Conservation (phyloP, 2,113 vertebrate genomes). For the Pluvialis apricaria region DNA sequence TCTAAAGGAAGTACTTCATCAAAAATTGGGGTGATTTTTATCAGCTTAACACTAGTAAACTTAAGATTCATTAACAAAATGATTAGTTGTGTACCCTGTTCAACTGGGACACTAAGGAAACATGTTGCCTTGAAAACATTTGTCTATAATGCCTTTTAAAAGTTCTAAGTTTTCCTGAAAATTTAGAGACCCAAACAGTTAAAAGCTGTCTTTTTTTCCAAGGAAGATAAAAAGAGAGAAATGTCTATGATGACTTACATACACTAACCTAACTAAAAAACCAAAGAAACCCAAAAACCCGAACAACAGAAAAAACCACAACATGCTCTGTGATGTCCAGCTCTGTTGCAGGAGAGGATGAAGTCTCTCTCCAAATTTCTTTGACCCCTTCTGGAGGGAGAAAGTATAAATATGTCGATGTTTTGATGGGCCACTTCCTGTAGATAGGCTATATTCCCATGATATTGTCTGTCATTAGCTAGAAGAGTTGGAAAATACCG, state of each 20-base stretch:
- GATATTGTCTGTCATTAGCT: background rate
- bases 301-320: background rate
- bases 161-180: background rate
- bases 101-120: background rate
- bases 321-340: background rate
- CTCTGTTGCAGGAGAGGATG: background rate
- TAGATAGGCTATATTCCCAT: background rate
- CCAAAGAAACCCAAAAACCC: too few relatives aligned
- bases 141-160: background rate
- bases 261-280: background rate
- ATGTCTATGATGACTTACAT: background rate
- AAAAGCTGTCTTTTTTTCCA: background rate
- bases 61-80: background rate
- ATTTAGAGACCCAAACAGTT: background rate
- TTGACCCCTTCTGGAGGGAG: background rate
- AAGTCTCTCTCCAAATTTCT: background rate
- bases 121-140: background rate
- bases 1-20: background rate
- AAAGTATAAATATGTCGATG: accelerated
- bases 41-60: background rate
- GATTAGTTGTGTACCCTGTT: background rate
- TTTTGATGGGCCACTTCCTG: background rate
- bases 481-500: background rate
- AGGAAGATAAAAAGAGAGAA: background rate
- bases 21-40: background rate